Evolutionary conservation across 2,797 vertebrate genomes (phyloP), one percentile per base, ranked within the genome.

Genomic region (Chlorospingus flavigularis): DNA sequence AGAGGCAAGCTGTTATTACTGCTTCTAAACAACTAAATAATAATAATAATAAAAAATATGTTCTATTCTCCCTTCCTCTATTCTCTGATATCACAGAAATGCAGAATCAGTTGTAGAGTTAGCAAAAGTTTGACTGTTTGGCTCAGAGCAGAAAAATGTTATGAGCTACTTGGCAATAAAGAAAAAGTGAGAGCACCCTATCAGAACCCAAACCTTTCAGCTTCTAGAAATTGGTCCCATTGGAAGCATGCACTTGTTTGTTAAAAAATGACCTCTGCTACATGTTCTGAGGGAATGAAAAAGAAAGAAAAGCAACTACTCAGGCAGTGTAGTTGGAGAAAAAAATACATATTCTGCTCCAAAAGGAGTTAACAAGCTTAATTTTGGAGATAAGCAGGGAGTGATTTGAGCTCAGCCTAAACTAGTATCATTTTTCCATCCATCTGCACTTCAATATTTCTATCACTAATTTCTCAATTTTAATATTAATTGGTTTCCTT

Each of bases 191-290:
- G 18, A 78, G 16, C 30, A 58, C 2, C 19, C 42, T 19, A 55
- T n/a, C 72, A 67, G 8, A 17, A 77, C 30, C 47, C 68, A 83
- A 50, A 43, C 8, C 6, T 23, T 58, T 65, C 42, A 42, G 31
- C 45, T 88, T 80, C 53, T 68, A 75, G 79, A 94, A 96, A 94
- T 25, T 92, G 58, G 37, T 92, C 78, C 92, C 81, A 58, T 14
- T 88, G 88, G 72, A 95, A 95, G 50, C 10, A 50, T n/a, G 28
- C 9, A 93, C 18, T 75, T 75, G 43, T 42, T 83, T 83, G 26
- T 72, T 77, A 83, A 86, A 86, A 88, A 28, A 66, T 57, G 17
- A 86, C 62, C 58, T 87, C 58, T 96, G 33, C 40, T 83, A n/a
- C 3, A 1, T 58, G 54, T 55, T 92, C 26, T 42, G 14, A n/a